Base-by-base conservation (phyloP, 2,888 invertebrate genomes). In the Rutpela maculata region DNA sequence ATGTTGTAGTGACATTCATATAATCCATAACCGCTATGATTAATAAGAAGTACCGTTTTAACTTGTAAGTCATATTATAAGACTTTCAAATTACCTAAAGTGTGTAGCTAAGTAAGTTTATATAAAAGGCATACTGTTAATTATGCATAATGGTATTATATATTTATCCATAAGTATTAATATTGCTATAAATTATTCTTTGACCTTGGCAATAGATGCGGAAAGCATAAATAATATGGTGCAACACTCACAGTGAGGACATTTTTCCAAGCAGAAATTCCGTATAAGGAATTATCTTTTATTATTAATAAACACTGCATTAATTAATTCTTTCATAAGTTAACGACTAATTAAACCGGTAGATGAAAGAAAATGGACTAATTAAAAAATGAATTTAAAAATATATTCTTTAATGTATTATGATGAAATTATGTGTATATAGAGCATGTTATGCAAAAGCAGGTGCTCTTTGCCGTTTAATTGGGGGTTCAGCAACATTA, bases 201-300 rank as follows among this genome's bases (percentile, higher is more conserved):
- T 66, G 66, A 73, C 73, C 73, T 73, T 73, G 73, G 38, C 66
- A 65, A 66, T 43, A 57, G 73, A 66, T 66, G 73, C 66, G 66
- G 66, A 66, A 73, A 56, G 50, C 35, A 73, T 15, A 65, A 59
- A 73, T 26, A 17, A 38, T 62, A 63, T 73, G 66, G 63, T 63
- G n/a, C 50, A 22, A 67, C 62, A 72, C 63, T 60, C 62, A 72
- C 62, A 50, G 56, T 38, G 69, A 69, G 57, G 59, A n/a, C 69
- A 69, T 69, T 69, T 69, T 69, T 57, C 56, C 59, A 56, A 35
- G 57, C 18, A 69, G 26, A 18, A 69, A 50, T 1, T 69, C 69
- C 69, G 17, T 57, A 69, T 57, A 69, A 15, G 69, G 69, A 69
- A 26, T 17, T 69, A 38, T 57, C 31, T 57, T 69, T 50, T 50